Evolutionary conservation across 1,140 invertebrate genomes (phyloP).

Genomic region (Penaeus vannamei): DNA sequence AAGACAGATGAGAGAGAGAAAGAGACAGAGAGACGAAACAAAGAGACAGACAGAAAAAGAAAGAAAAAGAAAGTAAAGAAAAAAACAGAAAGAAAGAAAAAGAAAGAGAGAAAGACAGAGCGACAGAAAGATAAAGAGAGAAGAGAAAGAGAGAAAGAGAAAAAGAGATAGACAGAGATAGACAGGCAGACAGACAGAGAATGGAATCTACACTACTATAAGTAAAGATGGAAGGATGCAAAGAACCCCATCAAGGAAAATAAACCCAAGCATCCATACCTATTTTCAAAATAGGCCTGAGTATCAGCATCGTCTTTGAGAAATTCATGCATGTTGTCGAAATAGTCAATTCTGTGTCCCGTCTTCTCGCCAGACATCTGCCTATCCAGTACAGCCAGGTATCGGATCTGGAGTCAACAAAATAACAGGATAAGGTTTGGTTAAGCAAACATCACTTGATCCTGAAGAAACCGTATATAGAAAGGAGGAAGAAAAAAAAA

Average conservation of each 20-base stretch:
- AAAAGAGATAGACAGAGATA: background rate
- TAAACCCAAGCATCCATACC: background rate
- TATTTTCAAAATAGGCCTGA: constrained; percentile 37
- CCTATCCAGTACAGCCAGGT: constrained; percentile 53
- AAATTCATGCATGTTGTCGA: constrained; percentile 48
- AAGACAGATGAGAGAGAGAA: background rate
- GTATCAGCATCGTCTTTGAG: constrained; percentile 48
- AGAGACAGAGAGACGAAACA: too few relatives aligned
- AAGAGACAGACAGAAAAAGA: background rate
- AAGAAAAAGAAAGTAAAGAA: too few relatives aligned
- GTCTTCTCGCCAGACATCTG: constrained; percentile 45
- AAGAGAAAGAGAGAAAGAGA: background rate
- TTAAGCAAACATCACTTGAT: too few relatives aligned
- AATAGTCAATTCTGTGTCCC: constrained; percentile 48
- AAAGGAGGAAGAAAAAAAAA: too few relatives aligned
- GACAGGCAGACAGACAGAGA: background rate
- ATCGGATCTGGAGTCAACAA: constrained; percentile 37
- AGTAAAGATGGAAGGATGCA: background rate
- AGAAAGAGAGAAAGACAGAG: constrained; percentile 10
- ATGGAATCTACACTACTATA: background rate
- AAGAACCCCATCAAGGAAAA: background rate
- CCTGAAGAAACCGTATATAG: too few relatives aligned
- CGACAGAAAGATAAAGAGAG: background rate
- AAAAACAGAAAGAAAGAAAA: background rate
- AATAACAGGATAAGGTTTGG: too few relatives aligned